Evolutionary conservation across 2,113 vertebrate genomes (phyloP).

Genomic region (Neodontobutis hainanensis): DNA sequence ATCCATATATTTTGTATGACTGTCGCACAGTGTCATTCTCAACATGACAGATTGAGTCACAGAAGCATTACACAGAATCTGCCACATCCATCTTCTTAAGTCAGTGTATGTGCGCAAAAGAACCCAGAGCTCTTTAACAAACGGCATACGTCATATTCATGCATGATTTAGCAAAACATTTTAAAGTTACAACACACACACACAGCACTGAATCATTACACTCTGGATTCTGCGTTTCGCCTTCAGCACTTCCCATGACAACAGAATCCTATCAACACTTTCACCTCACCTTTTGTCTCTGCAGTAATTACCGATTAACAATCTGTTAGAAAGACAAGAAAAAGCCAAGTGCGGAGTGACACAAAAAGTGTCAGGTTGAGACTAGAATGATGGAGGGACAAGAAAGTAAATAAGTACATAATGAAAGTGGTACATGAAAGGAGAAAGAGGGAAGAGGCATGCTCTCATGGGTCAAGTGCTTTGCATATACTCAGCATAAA

Average conservation of each 20-base stretch:
- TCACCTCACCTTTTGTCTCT: slow-evolving; percentile 65
- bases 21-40: slow-evolving; percentile 47
- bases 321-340: slow-evolving; percentile 56
- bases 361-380: slow-evolving; percentile 15
- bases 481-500: slow-evolving; percentile 47
- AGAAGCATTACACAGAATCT: slow-evolving; percentile 42
- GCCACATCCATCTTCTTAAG: slow-evolving; percentile 52
- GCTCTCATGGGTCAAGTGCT: slow-evolving; percentile 48
- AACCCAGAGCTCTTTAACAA: slow-evolving; percentile 44
- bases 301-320: slow-evolving; percentile 67
- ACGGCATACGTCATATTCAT: slow-evolving; percentile 44
- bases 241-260: slow-evolving; percentile 64
- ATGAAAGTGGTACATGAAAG: slow-evolving; percentile 11
- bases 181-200: slow-evolving; percentile 43
- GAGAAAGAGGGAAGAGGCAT: background rate
- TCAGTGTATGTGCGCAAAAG: slow-evolving; percentile 1
- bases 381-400: slow-evolving; percentile 22
- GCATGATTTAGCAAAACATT: slow-evolving; percentile 55
- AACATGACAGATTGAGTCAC: slow-evolving; percentile 50
- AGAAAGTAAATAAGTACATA: slow-evolving; percentile 44
- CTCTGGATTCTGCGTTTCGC: slow-evolving; percentile 53
- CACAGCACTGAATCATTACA: slow-evolving; percentile 51
- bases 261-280: slow-evolving; percentile 61
- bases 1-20: slow-evolving; percentile 41
- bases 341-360: slow-evolving; percentile 17